A percentile compares a stretch with the other conserved stretches of the same genome.
phyloP scores from a whole-genome alignment of 2,797 vertebrate species.

The Centroberyx gerrardi region DNA sequence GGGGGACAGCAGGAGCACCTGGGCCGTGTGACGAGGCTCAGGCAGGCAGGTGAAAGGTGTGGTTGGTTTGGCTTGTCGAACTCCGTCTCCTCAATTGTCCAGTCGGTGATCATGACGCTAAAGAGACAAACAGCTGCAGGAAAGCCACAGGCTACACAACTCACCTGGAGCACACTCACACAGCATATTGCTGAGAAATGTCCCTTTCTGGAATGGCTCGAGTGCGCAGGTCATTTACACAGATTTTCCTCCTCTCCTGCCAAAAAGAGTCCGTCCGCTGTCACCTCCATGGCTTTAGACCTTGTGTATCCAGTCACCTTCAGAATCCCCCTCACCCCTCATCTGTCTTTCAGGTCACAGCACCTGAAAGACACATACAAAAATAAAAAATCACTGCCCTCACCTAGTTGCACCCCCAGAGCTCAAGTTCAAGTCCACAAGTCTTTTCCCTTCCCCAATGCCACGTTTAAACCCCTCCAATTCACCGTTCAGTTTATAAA shows the following conservation, averaged over 20 bases:
- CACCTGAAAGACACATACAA: constrained; percentile 42
- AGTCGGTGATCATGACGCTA: constrained; percentile 44
- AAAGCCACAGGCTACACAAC: constrained; percentile 45
- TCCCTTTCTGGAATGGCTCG: constrained; percentile 41
- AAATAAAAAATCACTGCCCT: constrained; percentile 16
- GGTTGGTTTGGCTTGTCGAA: constrained; percentile 53
- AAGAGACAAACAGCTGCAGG: constrained; percentile 9
- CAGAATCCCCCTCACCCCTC: background rate
- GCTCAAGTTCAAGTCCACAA: constrained; percentile 7
- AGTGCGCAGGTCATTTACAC: no score
- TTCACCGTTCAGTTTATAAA: constrained; percentile 48
- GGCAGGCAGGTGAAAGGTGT: constrained; percentile 44
- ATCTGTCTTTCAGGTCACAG: constrained; percentile 57
- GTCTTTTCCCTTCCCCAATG: constrained; percentile 16
- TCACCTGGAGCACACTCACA: constrained; percentile 40
- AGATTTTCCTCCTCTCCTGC: constrained; percentile 8
- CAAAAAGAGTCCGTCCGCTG: constrained; percentile 26
- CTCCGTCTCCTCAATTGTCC: constrained; percentile 19
- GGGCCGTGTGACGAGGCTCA: constrained; percentile 34
- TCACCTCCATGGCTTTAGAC: constrained; percentile 42
- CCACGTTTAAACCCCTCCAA: constrained; percentile 19
- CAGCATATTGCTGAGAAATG: constrained; percentile 33
- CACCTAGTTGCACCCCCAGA: constrained; percentile 27
- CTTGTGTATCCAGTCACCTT: constrained; percentile 32
- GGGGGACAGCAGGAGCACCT: constrained; percentile 22